Evolutionary conservation across 2,888 invertebrate genomes (phyloP), one percentile per base, ranked within the genome.

Genomic region (Mimas tiliae): DNA sequence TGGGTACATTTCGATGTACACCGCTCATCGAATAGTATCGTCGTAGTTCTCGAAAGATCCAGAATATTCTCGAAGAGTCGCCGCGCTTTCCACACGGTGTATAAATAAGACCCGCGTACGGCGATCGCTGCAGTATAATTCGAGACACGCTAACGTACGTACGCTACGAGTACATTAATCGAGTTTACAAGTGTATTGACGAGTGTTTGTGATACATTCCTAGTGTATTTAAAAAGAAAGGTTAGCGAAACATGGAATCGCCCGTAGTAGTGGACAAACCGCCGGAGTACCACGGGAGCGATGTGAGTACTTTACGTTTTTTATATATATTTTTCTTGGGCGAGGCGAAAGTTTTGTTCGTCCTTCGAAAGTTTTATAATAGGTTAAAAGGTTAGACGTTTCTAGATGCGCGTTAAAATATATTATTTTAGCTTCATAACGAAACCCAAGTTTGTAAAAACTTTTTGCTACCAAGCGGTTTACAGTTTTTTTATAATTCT

Each of bases 201-300:
- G 62, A 66, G 66, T 66, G 66, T 53, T 66, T 53, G 90, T 90
- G 91, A 88, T 83, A 89, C 80, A 86, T 87, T 88, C 83, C 83
- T 85, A 58, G 58, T 64, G 89, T 91, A 88, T 80, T 81, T 84
- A 81, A 72, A 65, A 72, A 68, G 67, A 73, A 79, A 77, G 42
- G 58, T 38, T 58, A 58, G 42, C 81, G 79, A 78, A 78, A 75
- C 74, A 95, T 95, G 95, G 95, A 95, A 87, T 95, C 95, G 70
- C 94, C 95, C 80, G 94, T 95, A 88, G 94, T 95, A 85, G 80
- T 95, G 88, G 95, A 95, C 88, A 94, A 93, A 81, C 94, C 95
- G 76, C 93, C 94, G 77, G 94, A 95, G 84, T 95, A 95, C 85
- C 93, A 92, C 82, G 94, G 92, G 74, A 89, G 88, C 84, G 94